Conservation (phyloP, 2,113 vertebrate genomes). For the Menidia beryllina region DNA sequence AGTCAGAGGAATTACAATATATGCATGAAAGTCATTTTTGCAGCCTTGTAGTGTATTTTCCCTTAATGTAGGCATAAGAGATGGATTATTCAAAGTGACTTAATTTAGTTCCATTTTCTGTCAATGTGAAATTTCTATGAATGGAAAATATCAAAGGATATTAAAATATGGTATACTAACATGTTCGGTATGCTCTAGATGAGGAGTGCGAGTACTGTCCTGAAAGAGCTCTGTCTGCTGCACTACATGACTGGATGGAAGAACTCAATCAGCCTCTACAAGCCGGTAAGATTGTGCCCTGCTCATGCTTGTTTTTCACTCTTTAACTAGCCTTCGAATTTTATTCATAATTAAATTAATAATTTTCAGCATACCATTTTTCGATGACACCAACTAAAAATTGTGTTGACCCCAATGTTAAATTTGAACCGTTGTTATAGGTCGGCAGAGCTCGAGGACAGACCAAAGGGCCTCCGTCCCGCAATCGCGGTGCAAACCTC, state of each 20-base stretch:
- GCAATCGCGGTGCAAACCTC: constrained; percentile 59
- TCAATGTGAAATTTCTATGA: neutral
- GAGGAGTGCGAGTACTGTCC: constrained; percentile 81
- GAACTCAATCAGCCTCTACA: constrained; percentile 85
- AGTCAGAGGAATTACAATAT: constrained; percentile 21
- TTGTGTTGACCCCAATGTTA: too few relatives aligned
- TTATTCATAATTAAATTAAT: too few relatives aligned
- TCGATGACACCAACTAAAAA: neutral
- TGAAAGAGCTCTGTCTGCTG: constrained; percentile 82
- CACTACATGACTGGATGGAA: constrained; percentile 85
- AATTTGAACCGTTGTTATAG: constrained; percentile 46
- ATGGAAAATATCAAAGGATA: neutral
- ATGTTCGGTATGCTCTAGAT: constrained; percentile 58
- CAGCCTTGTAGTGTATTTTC: neutral
- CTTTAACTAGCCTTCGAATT: too few relatives aligned
- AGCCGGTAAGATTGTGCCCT: too few relatives aligned
- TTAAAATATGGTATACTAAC: neutral
- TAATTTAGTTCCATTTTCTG: neutral
- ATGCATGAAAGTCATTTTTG: neutral
- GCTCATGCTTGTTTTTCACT: too few relatives aligned
- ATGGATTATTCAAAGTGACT: neutral
- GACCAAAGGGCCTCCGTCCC: constrained; percentile 67
- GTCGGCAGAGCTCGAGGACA: constrained; percentile 70
- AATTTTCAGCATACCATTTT: too few relatives aligned
- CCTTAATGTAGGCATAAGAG: neutral